Percentiles rank a stretch among this genome's conserved stretches.
Conservation (phyloP, 2,888 invertebrate genomes). For the Steinernema carpocapsae region DNA sequence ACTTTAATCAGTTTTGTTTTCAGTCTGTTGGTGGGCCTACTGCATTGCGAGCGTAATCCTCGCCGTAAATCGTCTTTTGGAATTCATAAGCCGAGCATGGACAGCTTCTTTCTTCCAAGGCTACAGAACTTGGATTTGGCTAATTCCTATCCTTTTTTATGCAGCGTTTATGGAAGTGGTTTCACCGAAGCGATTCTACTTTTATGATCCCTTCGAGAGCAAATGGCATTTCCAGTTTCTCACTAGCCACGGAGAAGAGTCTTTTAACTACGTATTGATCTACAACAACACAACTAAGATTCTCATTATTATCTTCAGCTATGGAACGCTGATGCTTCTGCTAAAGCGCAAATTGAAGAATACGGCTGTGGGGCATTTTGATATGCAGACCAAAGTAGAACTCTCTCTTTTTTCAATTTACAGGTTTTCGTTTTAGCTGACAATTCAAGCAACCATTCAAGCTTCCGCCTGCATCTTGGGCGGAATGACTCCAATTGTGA, state of each 20-base stretch:
- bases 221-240: conserved; percentile 21
- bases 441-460: not conserved
- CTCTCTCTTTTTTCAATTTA: not conserved
- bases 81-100: not conserved
- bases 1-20: not conserved
- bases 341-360: not conserved
- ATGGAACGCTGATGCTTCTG: conserved; percentile 2
- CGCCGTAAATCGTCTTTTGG: not conserved
- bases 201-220: conserved; percentile 5
- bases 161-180: not conserved
- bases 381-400: not conserved
- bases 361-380: not conserved
- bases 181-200: not conserved
- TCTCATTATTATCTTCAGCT: not conserved
- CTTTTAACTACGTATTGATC: not conserved
- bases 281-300: not conserved
- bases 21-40: conserved; percentile 19
- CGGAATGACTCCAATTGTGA: conserved; percentile 6
- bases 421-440: not conserved
- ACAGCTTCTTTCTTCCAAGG: not conserved
- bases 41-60: not conserved
- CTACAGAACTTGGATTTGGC: not conserved
- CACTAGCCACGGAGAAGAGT: not conserved
- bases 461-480: not conserved
- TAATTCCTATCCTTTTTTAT: not conserved